Percentiles rank a stretch among this genome's conserved stretches.
These are phyloP conservation scores for Leucophenga maculata DNA, from an alignment of 2,888 invertebrate species.

Conservation along the genomic window DNA sequence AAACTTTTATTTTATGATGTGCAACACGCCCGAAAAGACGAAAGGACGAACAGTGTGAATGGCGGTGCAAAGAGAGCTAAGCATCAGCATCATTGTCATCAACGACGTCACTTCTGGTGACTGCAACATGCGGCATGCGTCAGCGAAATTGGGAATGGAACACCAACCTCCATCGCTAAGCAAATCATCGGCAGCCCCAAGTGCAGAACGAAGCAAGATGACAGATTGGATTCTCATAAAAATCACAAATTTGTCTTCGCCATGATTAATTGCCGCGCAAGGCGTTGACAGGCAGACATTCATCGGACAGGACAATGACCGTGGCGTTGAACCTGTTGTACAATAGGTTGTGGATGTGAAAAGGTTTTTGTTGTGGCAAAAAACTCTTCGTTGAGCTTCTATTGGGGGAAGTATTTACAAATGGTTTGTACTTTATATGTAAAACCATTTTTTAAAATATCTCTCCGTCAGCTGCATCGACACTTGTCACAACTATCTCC, in stretches of 20 bases:
- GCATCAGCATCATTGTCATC: neutral
- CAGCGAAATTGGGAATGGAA: neutral
- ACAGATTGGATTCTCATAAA: constrained; percentile 46
- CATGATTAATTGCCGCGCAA: constrained; percentile 62
- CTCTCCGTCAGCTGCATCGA: constrained; percentile 12
- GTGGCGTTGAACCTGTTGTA: too few species aligned
- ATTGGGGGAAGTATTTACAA: too few species aligned
- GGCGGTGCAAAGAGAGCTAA: neutral
- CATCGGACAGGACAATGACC: too few species aligned
- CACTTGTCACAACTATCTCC: constrained; percentile 16
- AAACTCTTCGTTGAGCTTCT: too few species aligned
- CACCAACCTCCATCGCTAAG: neutral
- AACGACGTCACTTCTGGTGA: neutral
- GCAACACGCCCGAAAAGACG: constrained; percentile 35
- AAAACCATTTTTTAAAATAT: neutral
- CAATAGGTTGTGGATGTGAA: too few species aligned
- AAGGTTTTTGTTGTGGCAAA: too few species aligned
- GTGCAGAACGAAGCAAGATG: neutral
- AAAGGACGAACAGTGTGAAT: neutral
- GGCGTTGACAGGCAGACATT: constrained; percentile 37
- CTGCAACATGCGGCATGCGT: constrained; percentile 6
- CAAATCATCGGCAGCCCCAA: neutral
- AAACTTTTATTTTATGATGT: constrained; percentile 48
- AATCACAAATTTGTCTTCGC: constrained; percentile 57
- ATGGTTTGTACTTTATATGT: too few species aligned